Percentiles rank a stretch among this genome's conserved stretches.
Conservation (phyloP, 2,113 vertebrate genomes). For the Maccullochella peelii region DNA sequence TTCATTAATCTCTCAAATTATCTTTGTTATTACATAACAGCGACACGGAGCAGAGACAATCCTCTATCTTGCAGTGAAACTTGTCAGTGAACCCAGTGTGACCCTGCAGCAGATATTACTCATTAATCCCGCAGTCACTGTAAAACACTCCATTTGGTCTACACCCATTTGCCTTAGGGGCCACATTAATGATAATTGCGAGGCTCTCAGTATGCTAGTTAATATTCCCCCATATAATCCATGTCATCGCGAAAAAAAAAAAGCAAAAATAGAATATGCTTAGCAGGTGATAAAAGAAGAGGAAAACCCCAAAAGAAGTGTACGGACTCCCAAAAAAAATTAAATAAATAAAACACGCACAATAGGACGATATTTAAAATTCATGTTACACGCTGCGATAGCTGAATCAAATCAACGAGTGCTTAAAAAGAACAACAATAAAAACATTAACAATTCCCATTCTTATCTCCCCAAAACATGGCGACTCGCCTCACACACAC, state of each 20-base stretch:
- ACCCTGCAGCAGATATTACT: constrained; percentile 58
- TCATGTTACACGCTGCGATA: constrained; percentile 40
- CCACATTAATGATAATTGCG: constrained; percentile 77
- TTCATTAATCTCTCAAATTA: constrained; percentile 27
- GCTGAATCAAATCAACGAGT: constrained; percentile 72
- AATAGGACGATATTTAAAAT: constrained; percentile 61
- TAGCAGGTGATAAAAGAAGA: constrained; percentile 50
- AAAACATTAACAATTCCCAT: constrained; percentile 66
- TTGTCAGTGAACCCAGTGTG: constrained; percentile 63
- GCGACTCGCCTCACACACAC: constrained; percentile 36
- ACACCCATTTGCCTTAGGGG: constrained; percentile 69
- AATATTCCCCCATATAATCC: constrained; percentile 63
- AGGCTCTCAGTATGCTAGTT: constrained; percentile 63
- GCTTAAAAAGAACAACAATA: constrained; percentile 29
- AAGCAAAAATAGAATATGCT: constrained; percentile 37
- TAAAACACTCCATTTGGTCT: constrained; percentile 72
- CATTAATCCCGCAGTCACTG: constrained; percentile 48
- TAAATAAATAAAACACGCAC: constrained; percentile 17
- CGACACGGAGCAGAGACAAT: not conserved
- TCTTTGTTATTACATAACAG: constrained; percentile 37
- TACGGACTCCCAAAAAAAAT: not conserved
- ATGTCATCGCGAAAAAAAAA: constrained; percentile 40
- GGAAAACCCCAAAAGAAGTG: not conserved
- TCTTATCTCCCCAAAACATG: constrained; percentile 80
- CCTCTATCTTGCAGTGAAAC: constrained; percentile 33